phyloP scores from a whole-genome alignment of 2,113 vertebrate species.

The Empidonax traillii region DNA sequence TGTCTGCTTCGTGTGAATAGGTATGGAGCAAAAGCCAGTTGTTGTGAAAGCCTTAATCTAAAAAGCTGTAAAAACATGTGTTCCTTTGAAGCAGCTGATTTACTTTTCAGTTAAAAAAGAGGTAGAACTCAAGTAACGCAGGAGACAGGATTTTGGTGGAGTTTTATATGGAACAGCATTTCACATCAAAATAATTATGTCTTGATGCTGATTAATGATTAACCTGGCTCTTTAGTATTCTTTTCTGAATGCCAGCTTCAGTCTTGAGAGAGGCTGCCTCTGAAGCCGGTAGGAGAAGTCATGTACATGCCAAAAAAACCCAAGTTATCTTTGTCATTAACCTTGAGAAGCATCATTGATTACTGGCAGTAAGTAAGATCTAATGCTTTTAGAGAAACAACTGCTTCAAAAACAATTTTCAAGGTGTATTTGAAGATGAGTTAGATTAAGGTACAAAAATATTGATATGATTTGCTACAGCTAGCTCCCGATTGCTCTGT shows the following conservation, averaged over 20 bases:
- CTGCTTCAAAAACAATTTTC: slow-evolving; percentile 38
- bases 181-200: slow-evolving; percentile 16
- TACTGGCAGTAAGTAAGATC: slow-evolving; percentile 24
- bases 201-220: slow-evolving; percentile 1
- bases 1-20: background rate
- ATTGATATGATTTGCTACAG: background rate
- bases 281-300: slow-evolving; percentile 41
- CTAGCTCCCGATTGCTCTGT: background rate
- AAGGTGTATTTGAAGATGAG: slow-evolving; percentile 8
- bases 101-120: background rate
- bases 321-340: slow-evolving; percentile 57
- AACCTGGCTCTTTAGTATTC: background rate
- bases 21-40: background rate
- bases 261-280: background rate
- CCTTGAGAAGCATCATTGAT: slow-evolving; percentile 53
- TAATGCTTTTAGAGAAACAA: slow-evolving; percentile 35
- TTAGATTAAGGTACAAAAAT: background rate
- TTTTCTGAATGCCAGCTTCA: slow-evolving; percentile 24
- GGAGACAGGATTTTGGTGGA: background rate
- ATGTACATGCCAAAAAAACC: background rate
- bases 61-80: background rate
- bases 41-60: background rate
- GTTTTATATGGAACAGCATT: background rate
- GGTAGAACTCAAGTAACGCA: background rate
- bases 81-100: background rate